Evolutionary conservation across 2,888 invertebrate genomes (phyloP).

Genomic region (Melipona bicolor): DNA sequence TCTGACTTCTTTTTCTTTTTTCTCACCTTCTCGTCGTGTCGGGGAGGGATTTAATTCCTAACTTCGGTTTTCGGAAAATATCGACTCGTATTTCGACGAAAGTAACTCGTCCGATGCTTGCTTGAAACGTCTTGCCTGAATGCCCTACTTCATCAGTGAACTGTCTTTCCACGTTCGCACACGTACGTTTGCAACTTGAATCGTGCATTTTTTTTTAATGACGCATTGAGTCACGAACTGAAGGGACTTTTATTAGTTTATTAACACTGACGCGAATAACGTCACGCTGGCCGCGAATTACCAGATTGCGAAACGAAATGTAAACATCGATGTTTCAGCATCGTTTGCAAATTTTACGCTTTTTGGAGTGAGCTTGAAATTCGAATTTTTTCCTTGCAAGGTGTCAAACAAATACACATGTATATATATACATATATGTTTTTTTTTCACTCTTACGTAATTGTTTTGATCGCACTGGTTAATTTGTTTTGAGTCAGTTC

Average conservation of each 20-base stretch:
- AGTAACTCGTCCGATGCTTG: conserved; percentile 5
- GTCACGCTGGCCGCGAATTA: not conserved
- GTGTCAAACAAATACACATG: not conserved
- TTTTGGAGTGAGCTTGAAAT: not conserved
- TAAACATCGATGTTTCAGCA: conserved; percentile 42
- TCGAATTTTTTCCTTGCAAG: not conserved
- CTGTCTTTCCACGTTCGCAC: conserved; percentile 19
- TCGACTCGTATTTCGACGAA: not conserved
- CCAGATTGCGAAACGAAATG: conserved; percentile 10
- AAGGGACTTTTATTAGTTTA: not conserved
- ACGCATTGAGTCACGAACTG: conserved; percentile 5
- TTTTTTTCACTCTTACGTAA: conserved; percentile 19
- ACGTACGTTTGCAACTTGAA: conserved; percentile 22
- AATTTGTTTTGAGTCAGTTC: not conserved
- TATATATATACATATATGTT: no score
- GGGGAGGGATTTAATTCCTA: no score
- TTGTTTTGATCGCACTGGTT: not conserved
- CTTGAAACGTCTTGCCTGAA: conserved; percentile 17
- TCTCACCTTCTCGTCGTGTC: not conserved
- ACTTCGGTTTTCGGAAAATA: not conserved
- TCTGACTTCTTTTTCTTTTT: not conserved
- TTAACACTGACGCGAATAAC: not conserved
- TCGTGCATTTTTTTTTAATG: not conserved
- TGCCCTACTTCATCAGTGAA: conserved; percentile 38
- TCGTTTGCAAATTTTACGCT: not conserved